Percentiles rank a stretch among this genome's conserved stretches.
Evolutionary conservation across 1,140 invertebrate genomes (phyloP).

Genomic region (Drosophila santomea): DNA sequence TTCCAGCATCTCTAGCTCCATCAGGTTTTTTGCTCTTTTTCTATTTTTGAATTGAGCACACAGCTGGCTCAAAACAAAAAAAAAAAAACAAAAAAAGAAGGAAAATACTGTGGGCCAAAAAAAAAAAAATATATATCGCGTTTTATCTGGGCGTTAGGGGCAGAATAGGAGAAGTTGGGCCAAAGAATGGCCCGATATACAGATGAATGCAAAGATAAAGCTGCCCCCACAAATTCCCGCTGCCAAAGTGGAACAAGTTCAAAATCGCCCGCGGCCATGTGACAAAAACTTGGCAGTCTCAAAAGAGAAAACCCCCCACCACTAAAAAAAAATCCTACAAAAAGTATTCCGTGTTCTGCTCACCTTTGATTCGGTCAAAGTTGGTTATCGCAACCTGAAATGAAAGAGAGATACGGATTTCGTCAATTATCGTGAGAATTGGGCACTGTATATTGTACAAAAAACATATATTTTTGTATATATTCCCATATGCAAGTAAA

Average conservation of each 20-base stretch:
- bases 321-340: not conserved
- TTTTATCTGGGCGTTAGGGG: constrained; percentile 31
- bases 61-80: constrained; percentile 3
- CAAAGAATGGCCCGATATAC: constrained; percentile 34
- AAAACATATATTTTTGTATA: not conserved
- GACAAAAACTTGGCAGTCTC: constrained; percentile 47
- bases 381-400: constrained; percentile 45
- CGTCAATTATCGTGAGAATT: constrained; percentile 27
- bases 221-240: constrained; percentile 29
- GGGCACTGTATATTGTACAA: not conserved
- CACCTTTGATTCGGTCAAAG: constrained; percentile 44
- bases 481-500: constrained; percentile 17
- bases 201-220: constrained; percentile 34
- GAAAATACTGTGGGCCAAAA: constrained; percentile 19
- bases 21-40: constrained; percentile 45
- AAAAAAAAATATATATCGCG: constrained; percentile 24
- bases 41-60: constrained; percentile 41
- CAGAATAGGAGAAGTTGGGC: constrained; percentile 22
- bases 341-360: constrained; percentile 12
- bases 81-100: constrained; percentile 11
- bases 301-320: constrained; percentile 11
- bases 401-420: constrained; percentile 16
- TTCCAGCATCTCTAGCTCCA: constrained; percentile 19
- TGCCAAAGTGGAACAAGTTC: constrained; percentile 65
- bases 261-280: constrained; percentile 48